Evolutionary conservation across 1,140 invertebrate species (phyloP).

Genomic region (Caerostris darwini): DNA sequence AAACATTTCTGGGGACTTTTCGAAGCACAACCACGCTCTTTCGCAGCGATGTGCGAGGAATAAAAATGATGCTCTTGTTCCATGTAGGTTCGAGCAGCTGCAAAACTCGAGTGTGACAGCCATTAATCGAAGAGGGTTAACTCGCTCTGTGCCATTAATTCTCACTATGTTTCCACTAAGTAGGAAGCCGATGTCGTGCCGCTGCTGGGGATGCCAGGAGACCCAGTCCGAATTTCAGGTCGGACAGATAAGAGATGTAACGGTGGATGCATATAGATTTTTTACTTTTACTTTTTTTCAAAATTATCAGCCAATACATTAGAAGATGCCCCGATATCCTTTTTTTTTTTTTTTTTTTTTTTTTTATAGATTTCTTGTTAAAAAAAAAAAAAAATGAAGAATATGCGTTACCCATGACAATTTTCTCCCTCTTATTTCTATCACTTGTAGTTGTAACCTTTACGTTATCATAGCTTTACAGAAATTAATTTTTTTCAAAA

Average conservation of each 20-base stretch:
- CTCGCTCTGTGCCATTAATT: slow-evolving; percentile 10
- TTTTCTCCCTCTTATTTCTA: too few species aligned
- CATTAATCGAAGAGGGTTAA: slow-evolving; percentile 36
- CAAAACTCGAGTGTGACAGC: slow-evolving; percentile 12
- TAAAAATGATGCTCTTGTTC: slow-evolving; percentile 44
- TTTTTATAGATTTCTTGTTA: too few species aligned
- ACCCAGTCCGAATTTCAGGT: neutral
- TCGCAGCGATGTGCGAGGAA: slow-evolving; percentile 13
- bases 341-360: too few species aligned
- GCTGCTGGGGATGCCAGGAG: neutral
- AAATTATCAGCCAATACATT: too few species aligned
- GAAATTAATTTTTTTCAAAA: too few species aligned
- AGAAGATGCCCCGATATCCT: too few species aligned
- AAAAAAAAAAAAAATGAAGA: too few species aligned
- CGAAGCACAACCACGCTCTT: slow-evolving; percentile 4
- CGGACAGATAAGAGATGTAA: neutral
- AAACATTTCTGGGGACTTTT: slow-evolving; percentile 27
- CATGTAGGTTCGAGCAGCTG: slow-evolving; percentile 13
- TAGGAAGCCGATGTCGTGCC: slow-evolving; percentile 7
- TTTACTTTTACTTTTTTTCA: too few species aligned
- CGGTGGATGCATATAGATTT: neutral
- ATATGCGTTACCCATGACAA: too few species aligned
- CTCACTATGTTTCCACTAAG: neutral
- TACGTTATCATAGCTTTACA: too few species aligned
- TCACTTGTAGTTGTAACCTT: too few species aligned